Evolutionary conservation across 64 coral and sea anemone genomes (phyloP).

Genomic region (Platygyra sinensis): DNA sequence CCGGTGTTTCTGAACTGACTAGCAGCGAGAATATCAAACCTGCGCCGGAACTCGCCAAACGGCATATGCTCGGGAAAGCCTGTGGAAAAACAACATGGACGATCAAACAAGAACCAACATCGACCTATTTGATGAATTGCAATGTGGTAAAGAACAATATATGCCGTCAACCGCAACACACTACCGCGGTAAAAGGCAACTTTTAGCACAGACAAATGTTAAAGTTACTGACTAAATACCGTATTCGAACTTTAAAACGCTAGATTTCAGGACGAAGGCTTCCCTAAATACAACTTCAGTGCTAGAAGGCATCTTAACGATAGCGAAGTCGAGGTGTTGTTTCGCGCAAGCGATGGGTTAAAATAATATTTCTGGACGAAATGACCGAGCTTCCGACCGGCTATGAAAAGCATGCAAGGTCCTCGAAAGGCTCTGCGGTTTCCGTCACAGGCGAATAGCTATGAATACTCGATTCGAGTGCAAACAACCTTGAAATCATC

Average conservation of each 20-base stretch:
- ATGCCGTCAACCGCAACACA: background rate
- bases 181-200: background rate
- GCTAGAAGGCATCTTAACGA: background rate
- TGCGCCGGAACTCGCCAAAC: constrained; percentile 89
- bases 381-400: background rate
- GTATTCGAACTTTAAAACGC: constrained; percentile 29
- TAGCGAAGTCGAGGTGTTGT: background rate
- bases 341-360: background rate
- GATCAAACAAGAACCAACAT: background rate
- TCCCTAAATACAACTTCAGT: constrained; percentile 6
- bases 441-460: constrained; percentile 5
- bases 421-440: constrained; percentile 14
- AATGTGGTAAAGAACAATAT: background rate
- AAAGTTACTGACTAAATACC: constrained; percentile 2
- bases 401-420: background rate
- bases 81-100: constrained; percentile 28
- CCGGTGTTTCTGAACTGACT: constrained; percentile 64
- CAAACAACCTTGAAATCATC: background rate
- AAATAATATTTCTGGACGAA: background rate
- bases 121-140: background rate
- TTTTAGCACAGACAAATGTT: background rate
- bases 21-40: constrained; percentile 89
- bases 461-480: background rate
- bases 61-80: constrained; percentile 99
- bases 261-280: constrained; percentile 12